Percentiles rank a stretch among this genome's conserved stretches.
Conservation (phyloP, 2,888 invertebrate species). For the Orchesella flavescens region DNA sequence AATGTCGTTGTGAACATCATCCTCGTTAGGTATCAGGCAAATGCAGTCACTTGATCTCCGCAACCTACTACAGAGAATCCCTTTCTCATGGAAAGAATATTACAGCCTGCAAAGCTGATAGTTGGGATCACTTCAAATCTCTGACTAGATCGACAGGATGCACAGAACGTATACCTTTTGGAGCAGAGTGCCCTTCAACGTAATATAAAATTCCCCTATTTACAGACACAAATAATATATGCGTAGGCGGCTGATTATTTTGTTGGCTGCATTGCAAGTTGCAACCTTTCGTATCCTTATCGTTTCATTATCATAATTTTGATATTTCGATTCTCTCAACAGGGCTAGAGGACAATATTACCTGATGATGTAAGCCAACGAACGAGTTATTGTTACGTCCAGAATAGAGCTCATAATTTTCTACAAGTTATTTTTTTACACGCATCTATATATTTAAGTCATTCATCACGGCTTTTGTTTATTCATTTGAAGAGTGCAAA, state of each 20-base stretch:
- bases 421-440: too few relatives aligned
- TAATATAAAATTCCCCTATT: constrained; percentile 9
- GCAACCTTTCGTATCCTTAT: background rate
- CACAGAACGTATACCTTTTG: constrained; percentile 59
- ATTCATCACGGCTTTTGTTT: constrained; percentile 14
- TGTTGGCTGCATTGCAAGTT: too few relatives aligned
- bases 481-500: background rate
- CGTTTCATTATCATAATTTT: constrained; percentile 55
- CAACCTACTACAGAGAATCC: constrained; percentile 64
- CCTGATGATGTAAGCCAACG: constrained; percentile 59
- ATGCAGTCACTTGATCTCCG: constrained; percentile 65
- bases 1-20: too few relatives aligned
- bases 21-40: constrained; percentile 50
- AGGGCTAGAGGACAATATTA: constrained; percentile 67
- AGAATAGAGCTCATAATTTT: background rate
- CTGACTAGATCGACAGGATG: constrained; percentile 63
- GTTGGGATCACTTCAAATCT: constrained; percentile 62
- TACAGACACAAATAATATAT: too few relatives aligned
- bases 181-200: constrained; percentile 64
- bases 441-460: too few relatives aligned
- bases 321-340: constrained; percentile 47
- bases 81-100: constrained; percentile 63
- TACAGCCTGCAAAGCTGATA: constrained; percentile 65
- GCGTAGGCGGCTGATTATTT: too few relatives aligned
- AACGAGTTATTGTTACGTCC: constrained; percentile 35